Evolutionary conservation across 2,797 vertebrate genomes (phyloP).

Genomic region (Pipistrellus kuhlii): DNA sequence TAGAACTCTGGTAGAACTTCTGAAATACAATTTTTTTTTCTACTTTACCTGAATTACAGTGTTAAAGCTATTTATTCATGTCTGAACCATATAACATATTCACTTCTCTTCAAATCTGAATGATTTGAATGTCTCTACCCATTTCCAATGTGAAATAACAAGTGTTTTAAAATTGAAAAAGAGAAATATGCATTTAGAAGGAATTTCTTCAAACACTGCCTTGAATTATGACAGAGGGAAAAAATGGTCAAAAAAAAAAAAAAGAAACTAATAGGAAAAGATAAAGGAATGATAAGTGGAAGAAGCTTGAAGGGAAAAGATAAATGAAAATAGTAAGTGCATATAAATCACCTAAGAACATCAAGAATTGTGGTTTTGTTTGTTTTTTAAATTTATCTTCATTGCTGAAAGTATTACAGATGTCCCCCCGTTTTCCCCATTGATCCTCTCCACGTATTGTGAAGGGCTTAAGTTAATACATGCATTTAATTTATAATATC

Average conservation of each 20-base stretch:
- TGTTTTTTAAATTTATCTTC: neutral
- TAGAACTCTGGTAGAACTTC: neutral
- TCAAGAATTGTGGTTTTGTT: neutral
- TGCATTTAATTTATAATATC: neutral
- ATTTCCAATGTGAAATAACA: neutral
- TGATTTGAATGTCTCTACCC: neutral
- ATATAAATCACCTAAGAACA: neutral
- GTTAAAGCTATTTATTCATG: neutral
- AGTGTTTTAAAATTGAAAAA: constrained; percentile 14
- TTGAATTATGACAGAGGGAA: neutral
- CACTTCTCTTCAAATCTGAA: neutral
- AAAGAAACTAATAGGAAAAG: neutral
- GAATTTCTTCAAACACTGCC: neutral
- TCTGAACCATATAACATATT: neutral
- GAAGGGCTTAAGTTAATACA: neutral
- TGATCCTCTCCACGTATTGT: neutral
- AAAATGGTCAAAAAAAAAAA: neutral
- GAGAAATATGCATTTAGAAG: neutral
- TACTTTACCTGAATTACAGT: neutral
- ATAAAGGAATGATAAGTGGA: neutral
- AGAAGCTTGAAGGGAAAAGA: neutral
- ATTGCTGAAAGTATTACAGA: too few species aligned
- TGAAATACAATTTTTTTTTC: neutral
- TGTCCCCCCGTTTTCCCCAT: too few species aligned
- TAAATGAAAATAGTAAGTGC: neutral